Evolutionary conservation across 2,113 vertebrate species (phyloP).

Genomic region (Dasypus novemcinctus): DNA sequence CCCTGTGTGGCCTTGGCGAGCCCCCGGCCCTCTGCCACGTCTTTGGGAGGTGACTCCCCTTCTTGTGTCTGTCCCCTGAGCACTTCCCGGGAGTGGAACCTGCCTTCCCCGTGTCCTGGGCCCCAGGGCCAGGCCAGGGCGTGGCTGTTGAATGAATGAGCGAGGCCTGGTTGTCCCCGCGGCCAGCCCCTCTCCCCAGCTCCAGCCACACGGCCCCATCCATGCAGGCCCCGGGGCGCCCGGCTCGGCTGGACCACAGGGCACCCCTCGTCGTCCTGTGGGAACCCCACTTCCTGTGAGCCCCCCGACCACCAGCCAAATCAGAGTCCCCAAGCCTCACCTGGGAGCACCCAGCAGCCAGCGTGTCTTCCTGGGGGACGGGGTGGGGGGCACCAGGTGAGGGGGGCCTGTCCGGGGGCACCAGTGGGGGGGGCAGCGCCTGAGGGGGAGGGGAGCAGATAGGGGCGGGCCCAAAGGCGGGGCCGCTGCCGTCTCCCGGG

Average conservation of each 20-base stretch:
- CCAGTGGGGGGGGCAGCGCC: not conserved
- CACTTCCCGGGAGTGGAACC: not conserved
- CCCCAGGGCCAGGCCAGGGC: not conserved
- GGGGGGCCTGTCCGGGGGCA: rapidly evolving
- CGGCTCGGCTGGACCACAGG: too few relatives aligned
- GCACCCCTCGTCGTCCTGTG: not conserved
- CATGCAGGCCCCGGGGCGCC: not conserved
- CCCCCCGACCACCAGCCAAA: too few relatives aligned
- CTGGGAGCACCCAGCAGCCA: too few relatives aligned
- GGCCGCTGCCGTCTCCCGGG: not conserved
- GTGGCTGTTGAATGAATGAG: not conserved
- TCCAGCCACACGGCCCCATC: rapidly evolving
- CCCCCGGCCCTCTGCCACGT: not conserved
- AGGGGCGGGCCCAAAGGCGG: not conserved
- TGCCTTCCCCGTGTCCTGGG: not conserved
- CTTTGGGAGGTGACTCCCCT: not conserved
- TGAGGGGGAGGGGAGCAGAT: not conserved
- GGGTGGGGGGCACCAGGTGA: not conserved
- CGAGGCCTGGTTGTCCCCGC: not conserved
- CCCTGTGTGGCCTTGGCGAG: not conserved
- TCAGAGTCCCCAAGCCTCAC: too few relatives aligned
- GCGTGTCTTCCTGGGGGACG: too few relatives aligned
- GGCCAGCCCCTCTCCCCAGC: not conserved
- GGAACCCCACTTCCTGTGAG: not conserved
- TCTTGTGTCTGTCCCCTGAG: not conserved